phyloP scores from a whole-genome alignment of 2,113 vertebrate species.

The Dascyllus trimaculatus region DNA sequence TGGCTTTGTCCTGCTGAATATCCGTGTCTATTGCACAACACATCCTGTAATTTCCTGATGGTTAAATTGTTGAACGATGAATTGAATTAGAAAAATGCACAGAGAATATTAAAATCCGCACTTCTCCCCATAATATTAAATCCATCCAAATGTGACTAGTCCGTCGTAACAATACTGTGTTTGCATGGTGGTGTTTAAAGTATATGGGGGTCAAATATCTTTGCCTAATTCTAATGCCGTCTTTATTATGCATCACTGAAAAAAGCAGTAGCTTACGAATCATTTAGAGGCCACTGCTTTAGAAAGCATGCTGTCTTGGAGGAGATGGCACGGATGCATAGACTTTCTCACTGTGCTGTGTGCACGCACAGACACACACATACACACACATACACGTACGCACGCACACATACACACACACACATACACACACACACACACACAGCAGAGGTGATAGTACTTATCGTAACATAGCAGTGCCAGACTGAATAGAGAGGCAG shows the following conservation, averaged over 20 bases:
- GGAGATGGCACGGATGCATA: constrained; percentile 11
- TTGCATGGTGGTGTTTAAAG: neutral
- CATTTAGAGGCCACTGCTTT: constrained; percentile 22
- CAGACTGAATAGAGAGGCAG: constrained; percentile 56
- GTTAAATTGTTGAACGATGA: neutral
- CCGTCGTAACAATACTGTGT: neutral
- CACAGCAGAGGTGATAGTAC: constrained; percentile 45
- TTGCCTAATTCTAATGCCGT: neutral
- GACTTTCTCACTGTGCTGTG: constrained; percentile 2
- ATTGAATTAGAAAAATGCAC: neutral
- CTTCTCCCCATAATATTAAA: neutral
- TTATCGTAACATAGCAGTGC: constrained; percentile 58
- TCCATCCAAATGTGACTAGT: neutral
- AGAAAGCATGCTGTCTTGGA: neutral
- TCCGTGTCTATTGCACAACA: neutral
- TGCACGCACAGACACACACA: neutral
- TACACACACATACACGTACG: neutral
- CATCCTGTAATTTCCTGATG: neutral
- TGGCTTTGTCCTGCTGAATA: neutral
- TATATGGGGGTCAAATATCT: neutral
- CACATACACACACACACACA: constrained; percentile 1
- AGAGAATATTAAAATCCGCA: neutral
- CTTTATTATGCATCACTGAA: neutral
- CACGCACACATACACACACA: constrained; percentile 9
- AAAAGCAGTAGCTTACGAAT: constrained; percentile 16